These are phyloP conservation scores for Blera fallax DNA, from an alignment of 2,888 invertebrate genomes.

Conservation along the genomic window DNA sequence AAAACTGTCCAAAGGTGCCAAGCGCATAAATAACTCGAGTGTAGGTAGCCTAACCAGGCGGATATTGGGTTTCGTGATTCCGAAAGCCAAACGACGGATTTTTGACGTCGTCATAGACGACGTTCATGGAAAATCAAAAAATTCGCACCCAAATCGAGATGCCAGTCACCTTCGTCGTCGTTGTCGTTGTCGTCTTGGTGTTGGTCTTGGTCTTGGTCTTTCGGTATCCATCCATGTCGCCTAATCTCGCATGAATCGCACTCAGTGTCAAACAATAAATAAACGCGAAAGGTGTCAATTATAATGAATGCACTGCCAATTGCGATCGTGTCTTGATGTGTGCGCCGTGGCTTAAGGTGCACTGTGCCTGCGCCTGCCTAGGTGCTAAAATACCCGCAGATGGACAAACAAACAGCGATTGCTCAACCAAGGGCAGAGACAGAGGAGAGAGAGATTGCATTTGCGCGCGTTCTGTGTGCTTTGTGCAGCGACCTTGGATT, in stretches of 20 bases:
- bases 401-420: slow-evolving; percentile 63
- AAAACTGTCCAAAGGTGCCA: slow-evolving; percentile 27
- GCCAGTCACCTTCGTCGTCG: neutral
- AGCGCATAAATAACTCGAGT: slow-evolving; percentile 49
- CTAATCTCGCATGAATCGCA: slow-evolving; percentile 69
- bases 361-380: slow-evolving; percentile 5
- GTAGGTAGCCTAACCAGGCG: slow-evolving; percentile 56
- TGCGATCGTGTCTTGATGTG: slow-evolving; percentile 67
- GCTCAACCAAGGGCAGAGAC: slow-evolving; percentile 53
- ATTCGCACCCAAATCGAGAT: neutral
- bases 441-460: slow-evolving; percentile 48
- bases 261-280: slow-evolving; percentile 73
- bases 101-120: slow-evolving; percentile 11
- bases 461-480: slow-evolving; percentile 35
- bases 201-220: no score
- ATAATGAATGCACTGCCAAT: slow-evolving; percentile 73
- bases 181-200: neutral
- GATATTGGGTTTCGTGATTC: slow-evolving; percentile 53
- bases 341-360: slow-evolving; percentile 31
- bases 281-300: slow-evolving; percentile 73
- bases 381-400: slow-evolving; percentile 66
- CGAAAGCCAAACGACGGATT: slow-evolving; percentile 49
- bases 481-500: slow-evolving; percentile 70
- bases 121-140: slow-evolving; percentile 6
- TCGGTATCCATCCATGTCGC: slow-evolving; percentile 49